Base-by-base conservation (phyloP, 2,888 invertebrate genomes). In the Sminthurinus aureus region DNA sequence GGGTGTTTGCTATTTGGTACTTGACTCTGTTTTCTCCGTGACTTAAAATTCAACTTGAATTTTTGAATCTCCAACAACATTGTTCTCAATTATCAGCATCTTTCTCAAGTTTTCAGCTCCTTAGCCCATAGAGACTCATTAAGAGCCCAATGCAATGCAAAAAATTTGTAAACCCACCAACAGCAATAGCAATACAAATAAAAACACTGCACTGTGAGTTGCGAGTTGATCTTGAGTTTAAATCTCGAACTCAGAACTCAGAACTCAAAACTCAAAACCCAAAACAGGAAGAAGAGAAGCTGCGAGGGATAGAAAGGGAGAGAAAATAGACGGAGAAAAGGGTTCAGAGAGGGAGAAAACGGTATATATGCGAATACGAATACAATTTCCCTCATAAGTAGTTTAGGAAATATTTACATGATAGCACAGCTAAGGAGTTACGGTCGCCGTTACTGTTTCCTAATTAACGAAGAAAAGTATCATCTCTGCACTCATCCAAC, bases 361-460 rank as follows among this genome's bases (percentile, higher is more conserved):
- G 58, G 58, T 38, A 38, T 38, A 4, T 38, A 4, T 38, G 38
- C 6, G 9, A 9, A 58, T 18, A 58, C 9, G n/a, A n/a, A n/a
- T n/a, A n/a, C n/a, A n/a, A n/a, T 22, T 52, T 51, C 51, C 75
- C 50, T 51, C 51, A 20, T 81, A 81, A 81, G 73, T 73, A 81
- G 80, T 81, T 73, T 24, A 71, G 80, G 80, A 81, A 81, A 81
- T 81, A 81, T 81, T 81, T 81, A 81, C 80, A 73, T 81, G 80
- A 81, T 81, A 73, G 69, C 20, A 67, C 67, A 64, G 22, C 67
- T 79, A 79, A 79, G 38, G 24, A 79, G 67, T 58, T 79, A 64
- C 38, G 67, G 50, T 24, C 38, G 4, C 51, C 64, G 67, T 58
- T 79, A 64, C 38, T 79, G 50, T 24, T 67, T 50, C 51, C 64